Evolutionary conservation across 1,140 invertebrate genomes (phyloP), one percentile per base, ranked within the genome.

Genomic region (Chionoecetes opilio): DNA sequence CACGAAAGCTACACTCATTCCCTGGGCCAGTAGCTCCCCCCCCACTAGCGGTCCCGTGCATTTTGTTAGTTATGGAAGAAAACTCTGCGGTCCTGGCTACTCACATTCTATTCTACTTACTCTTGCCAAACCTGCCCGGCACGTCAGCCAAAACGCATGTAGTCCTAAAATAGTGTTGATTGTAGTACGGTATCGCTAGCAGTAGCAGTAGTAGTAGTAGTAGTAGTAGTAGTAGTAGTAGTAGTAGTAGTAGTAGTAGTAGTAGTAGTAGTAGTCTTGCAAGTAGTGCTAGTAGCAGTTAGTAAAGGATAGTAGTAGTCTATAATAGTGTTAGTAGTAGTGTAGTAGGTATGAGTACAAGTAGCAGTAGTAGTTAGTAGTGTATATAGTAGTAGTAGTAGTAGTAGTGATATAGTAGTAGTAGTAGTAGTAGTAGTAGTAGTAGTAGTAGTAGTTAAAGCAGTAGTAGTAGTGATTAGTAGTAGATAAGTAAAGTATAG

Each of bases 1-100:
- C n/a, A 75, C 63, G n/a, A 75, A 75, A 75, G 63, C 63, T 75
- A n/a, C 63, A 75, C 63, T 75, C 63, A 75, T 75, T 75, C 63
- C 63, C 63, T 8, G 63, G 63, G 11, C 63, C 63, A n/a, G 63
- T n/a, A 26, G 1, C 63, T 75, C 63, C 63, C 21, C n/a, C 63
- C 53, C 21, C 63, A 75, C 63, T 21, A 17, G 63, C 63, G 63
- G 26, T 17, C 63, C 21, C 63, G 26, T 26, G 21, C 63, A 75
- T 75, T 75, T 75, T 75, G 63, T 75, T 75, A n/a, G n/a, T n/a
- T 21, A 75, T 21, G 21, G 63, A 26, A 75, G 21, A 75, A 75
- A 75, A 75, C 21, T 75, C 63, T 75, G 63, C 26, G 63, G 63
- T n/a, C 63, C n/a, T 1, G 21, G 21, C 63, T 3, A 75, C 63